Base-by-base conservation (phyloP, 2,797 vertebrate species). In the Pangasius sanitwongsei region DNA sequence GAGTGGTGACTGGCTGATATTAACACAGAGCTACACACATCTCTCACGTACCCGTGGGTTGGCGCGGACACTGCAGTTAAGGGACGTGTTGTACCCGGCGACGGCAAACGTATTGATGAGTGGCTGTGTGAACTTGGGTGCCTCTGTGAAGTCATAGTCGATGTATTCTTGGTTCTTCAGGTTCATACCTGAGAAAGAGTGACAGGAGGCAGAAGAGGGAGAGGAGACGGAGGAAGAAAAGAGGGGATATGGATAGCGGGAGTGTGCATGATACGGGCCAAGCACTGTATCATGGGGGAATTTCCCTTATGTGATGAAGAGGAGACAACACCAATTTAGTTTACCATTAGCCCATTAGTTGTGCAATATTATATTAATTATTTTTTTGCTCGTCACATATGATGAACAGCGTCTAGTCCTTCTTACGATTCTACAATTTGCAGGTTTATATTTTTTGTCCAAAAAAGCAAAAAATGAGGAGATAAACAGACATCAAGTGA, bases 21-120 rank as follows among this genome's bases (percentile, higher is more conserved):
- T 23, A 50, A 69, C 44, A 85, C 28, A n/a, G 59, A 63, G 59
- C 37, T 28, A 69, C 65, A 77, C 37, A 41, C 15, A 25, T 37
- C 13, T 82, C 37, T 89, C 72, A 94, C 91, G 86, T 97, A 99
- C 99, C 98, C 97, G 97, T 85, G 99, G 99, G 89, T 99, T 98
- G 90, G 98, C 98, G 50, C 99, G 96, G 75, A 99, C 97, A 0
- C 98, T 99, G 94, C 99, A 99, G 96, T 99, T 99, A 88, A 99
- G 96, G 61, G 98, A 98, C 41, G 98, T 91, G 0, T 99, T 99
- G 95, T 99, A 99, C 67, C 99, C 99, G 4, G 98, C 97, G 0
- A 99, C 90, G 0, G 98, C 98, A 2, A 96, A 97, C 0, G 97
- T 99, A 94, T 99, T 97, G 89, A 98, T 95, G 90, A 99, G 95